Evolutionary conservation across 2,113 vertebrate genomes (phyloP).

Genomic region (Lepisosteus osseus): DNA sequence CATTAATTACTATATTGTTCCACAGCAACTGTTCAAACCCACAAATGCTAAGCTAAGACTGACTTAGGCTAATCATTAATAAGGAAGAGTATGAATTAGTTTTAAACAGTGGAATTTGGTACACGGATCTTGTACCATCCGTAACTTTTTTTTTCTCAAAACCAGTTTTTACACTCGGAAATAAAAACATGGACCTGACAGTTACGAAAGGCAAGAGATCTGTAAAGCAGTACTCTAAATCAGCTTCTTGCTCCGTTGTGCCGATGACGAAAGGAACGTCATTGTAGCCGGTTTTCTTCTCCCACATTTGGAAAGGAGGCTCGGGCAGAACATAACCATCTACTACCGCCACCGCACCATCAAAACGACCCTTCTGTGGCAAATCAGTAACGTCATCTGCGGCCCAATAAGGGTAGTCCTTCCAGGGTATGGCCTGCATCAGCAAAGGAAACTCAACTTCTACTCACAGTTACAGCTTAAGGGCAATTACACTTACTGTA

Average conservation of each 20-base stretch:
- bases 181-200: too few relatives aligned
- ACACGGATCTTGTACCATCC: too few relatives aligned
- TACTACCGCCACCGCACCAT: constrained; percentile 56
- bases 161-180: too few relatives aligned
- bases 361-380: constrained; percentile 45
- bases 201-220: too few relatives aligned
- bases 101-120: too few relatives aligned
- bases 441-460: neutral
- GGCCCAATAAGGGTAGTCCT: constrained; percentile 62
- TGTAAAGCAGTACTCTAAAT: constrained; percentile 50
- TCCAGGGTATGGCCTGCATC: constrained; percentile 62
- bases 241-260: constrained; percentile 64
- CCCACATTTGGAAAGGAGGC: constrained; percentile 56
- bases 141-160: too few relatives aligned
- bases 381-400: constrained; percentile 47
- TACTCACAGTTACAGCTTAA: neutral
- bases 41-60: too few relatives aligned
- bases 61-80: too few relatives aligned
- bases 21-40: too few relatives aligned
- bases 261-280: constrained; percentile 68
- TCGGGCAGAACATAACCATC: constrained; percentile 61
- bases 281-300: constrained; percentile 41
- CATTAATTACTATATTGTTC: too few relatives aligned
- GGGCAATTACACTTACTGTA: neutral
- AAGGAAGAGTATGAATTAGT: too few relatives aligned